Percentiles rank a stretch among this genome's conserved stretches.
Evolutionary conservation across 2,113 vertebrate species (phyloP).

Genomic region (Chionomys nivalis): DNA sequence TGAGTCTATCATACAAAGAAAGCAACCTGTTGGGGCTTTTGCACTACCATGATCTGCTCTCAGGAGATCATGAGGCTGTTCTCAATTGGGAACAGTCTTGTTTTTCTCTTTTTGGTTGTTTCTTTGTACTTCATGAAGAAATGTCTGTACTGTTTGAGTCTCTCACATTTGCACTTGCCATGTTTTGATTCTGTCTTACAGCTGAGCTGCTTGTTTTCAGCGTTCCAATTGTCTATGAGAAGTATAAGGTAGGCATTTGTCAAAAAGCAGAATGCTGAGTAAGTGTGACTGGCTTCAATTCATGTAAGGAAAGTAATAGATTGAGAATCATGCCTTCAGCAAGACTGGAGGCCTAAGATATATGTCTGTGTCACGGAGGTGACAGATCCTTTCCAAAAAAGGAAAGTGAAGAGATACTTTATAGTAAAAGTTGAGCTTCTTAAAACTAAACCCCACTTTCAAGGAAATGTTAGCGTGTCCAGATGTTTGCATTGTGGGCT

Average conservation of each 20-base stretch:
- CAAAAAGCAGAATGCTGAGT: neutral
- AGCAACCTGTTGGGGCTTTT: neutral
- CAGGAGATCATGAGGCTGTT: neutral
- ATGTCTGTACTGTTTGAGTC: neutral
- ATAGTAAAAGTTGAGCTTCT: conserved; percentile 15
- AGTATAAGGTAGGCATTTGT: conserved; percentile 91
- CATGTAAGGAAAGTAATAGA: neutral
- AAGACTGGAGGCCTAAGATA: neutral
- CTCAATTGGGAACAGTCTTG: neutral
- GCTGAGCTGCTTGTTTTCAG: conserved; percentile 92
- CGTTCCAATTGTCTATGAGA: conserved; percentile 92
- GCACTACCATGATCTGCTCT: neutral
- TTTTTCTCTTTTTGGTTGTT: conserved; percentile 3
- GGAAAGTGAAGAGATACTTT: neutral
- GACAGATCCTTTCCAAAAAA: neutral
- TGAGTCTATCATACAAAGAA: neutral
- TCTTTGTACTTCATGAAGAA: neutral
- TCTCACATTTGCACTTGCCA: neutral
- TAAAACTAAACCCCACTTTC: neutral
- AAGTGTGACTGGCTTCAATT: neutral
- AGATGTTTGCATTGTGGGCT: neutral
- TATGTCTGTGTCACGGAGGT: neutral
- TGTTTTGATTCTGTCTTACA: conserved; percentile 76
- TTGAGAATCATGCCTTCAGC: neutral
- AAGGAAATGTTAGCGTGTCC: neutral